Evolutionary conservation across 2,113 vertebrate genomes (phyloP), one percentile per base, ranked within the genome.

Genomic region (Chlorodrepanis virens): DNA sequence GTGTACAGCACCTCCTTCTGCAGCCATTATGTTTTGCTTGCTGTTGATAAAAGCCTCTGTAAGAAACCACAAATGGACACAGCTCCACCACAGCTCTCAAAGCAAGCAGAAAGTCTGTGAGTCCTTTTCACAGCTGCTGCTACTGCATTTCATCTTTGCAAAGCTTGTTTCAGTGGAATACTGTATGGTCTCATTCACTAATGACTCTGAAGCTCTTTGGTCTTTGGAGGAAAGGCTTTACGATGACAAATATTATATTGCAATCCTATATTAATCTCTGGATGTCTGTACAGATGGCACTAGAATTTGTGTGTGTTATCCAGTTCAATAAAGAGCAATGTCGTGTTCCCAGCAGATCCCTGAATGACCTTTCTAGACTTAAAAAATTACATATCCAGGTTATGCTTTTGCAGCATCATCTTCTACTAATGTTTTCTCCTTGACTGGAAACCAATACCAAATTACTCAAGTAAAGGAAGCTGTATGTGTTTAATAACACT

Each of bases 241-340:
- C 45, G 76, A 39, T 91, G 61, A 64, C 70, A 91, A 60, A n/a
- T 61, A 7, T 52, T 87, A 93, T 69, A 60, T 69, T 91, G n/a
- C 35, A 89, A 69, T 91, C 83, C 65, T 76, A 18, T 81, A 79
- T 76, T 87, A 84, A 95, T 95, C 78, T 85, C 91, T 85, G 35
- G 9, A 37, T 84, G 40, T 68, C 45, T 0, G 23, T 84, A 76
- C 81, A 91, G 65, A 91, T 89, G 84, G 74, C 19, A 57, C n/a
- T 76, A 71, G 74, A 79, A 68, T 91, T 79, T 83, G 19, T 70
- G 45, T 78, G 28, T 0, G 0, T 42, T 94, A 87, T 45, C 40
- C 78, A 72, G 22, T 72, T 91, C 83, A 87, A 49, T 79, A 76
- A 91, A 82, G 31, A 84, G 53, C 28, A 64, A 35, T 7, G 27